Evolutionary conservation across 2,113 vertebrate genomes (phyloP).

Genomic region (Eptatretus burgeri): DNA sequence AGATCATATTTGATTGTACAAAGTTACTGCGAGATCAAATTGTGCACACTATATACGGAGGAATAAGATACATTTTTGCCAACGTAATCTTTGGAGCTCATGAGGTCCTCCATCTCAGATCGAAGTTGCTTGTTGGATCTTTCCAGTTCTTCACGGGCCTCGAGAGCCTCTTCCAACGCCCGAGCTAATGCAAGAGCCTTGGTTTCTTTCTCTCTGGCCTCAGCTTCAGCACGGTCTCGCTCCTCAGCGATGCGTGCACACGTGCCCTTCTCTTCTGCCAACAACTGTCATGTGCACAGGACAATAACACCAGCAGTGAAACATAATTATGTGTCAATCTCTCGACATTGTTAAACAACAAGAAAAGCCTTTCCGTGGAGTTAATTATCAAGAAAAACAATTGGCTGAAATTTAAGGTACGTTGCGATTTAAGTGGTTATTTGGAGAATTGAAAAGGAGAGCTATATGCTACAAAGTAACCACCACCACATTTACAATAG

Average conservation of each 20-base stretch:
- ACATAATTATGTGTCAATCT: too few species aligned
- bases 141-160: conserved; percentile 69
- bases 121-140: conserved; percentile 76
- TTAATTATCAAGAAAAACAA: too few species aligned
- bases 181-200: conserved; percentile 58
- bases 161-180: conserved; percentile 62
- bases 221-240: conserved; percentile 60
- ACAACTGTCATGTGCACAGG: conserved; percentile 22
- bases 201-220: conserved; percentile 81
- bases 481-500: too few species aligned
- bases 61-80: conserved; percentile 41
- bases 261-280: conserved; percentile 74
- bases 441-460: too few species aligned
- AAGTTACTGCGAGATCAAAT: too few species aligned
- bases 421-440: too few species aligned
- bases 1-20: neutral
- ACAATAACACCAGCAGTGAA: too few species aligned
- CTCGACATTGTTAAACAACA: too few species aligned
- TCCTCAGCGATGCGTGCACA: conserved; percentile 69
- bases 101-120: conserved; percentile 75
- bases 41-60: too few species aligned
- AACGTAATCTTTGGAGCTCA: conserved; percentile 93
- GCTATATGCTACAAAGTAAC: too few species aligned
- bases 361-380: too few species aligned
- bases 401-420: too few species aligned